Base-by-base conservation (phyloP, 2,797 vertebrate species). In the Coregonus suidteri region DNA sequence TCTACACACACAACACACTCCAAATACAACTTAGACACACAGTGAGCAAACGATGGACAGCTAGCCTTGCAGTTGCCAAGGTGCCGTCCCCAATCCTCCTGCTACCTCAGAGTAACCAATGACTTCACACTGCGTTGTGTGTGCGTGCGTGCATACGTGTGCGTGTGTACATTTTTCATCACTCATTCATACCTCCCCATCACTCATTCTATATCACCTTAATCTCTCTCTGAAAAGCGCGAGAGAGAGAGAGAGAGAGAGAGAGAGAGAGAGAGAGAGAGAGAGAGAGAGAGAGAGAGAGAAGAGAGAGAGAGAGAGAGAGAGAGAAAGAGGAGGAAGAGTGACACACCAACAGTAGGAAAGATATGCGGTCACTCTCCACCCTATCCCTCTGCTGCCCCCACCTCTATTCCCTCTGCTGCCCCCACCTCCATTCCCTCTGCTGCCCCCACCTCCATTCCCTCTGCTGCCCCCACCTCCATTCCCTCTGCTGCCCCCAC, bases 81-180 rank as follows among this genome's bases (percentile, higher is more conserved):
- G 90, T 88, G 85, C 90, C 91, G 66, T 89, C 91, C 85, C 88
- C 85, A 89, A 86, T 88, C 88, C 82, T 82, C 89, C 84, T 52
- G 75, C 88, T 89, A 83, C 77, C 71, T 87, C 86, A 35, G 76
- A 85, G 84, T 92, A 89, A 92, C 90, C 91, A 91, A 93, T 78
- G 85, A 89, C 6, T 59, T 82, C 84, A 78, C 54, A 35, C 79
- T 51, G 71, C 16, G 31, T 16, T 53, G 71, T 54, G 71, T 54
- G 71, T 56, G 51, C 25, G 25, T 7, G 51, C n/a, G 25, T 54
- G 71, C 14, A 35, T 70, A 37, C 18, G 7, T n/a, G 68, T 47
- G 37, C 20, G 6, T 11, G 35, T 71, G 68, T 71, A 47, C 41
- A 47, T 47, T 47, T 47, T 47, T 47, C 9, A 47, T 25, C 59